Evolutionary conservation across 2,113 vertebrate species (phyloP).

Genomic region (Melanerpes formicivorus): DNA sequence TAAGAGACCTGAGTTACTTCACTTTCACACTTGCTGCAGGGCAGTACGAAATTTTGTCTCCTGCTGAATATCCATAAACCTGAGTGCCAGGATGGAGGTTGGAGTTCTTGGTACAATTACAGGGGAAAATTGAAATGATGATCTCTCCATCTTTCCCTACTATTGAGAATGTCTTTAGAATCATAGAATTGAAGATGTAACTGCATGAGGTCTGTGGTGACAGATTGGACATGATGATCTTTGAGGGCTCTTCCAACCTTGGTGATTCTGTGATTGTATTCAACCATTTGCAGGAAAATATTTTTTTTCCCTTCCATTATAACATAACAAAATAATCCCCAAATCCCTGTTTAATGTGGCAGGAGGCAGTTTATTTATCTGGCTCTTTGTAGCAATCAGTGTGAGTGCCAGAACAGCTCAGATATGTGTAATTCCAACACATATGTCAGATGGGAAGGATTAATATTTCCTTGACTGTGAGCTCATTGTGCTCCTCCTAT

Average conservation of each 20-base stretch:
- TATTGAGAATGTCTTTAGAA: not conserved
- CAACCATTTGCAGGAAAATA: not conserved
- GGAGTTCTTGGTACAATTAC: not conserved
- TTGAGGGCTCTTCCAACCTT: no score
- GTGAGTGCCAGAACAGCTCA: not conserved
- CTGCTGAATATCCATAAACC: not conserved
- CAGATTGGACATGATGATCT: no score
- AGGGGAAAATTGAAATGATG: not conserved
- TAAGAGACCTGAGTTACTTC: not conserved
- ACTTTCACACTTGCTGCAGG: not conserved
- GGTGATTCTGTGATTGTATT: not conserved
- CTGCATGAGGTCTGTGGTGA: no score
- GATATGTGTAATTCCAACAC: not conserved
- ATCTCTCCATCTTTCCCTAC: not conserved
- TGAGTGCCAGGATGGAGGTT: not conserved
- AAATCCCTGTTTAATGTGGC: not conserved
- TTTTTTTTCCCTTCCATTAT: not conserved
- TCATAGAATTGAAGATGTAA: not conserved
- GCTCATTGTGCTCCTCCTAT: not conserved
- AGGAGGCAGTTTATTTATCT: not conserved
- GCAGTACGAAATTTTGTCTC: not conserved
- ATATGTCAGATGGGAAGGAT: constrained; percentile 7
- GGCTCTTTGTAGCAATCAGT: not conserved
- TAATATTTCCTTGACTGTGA: not conserved
- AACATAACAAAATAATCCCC: not conserved